Conservation (phyloP, 2,888 invertebrate species). For the Apantesis nais region DNA sequence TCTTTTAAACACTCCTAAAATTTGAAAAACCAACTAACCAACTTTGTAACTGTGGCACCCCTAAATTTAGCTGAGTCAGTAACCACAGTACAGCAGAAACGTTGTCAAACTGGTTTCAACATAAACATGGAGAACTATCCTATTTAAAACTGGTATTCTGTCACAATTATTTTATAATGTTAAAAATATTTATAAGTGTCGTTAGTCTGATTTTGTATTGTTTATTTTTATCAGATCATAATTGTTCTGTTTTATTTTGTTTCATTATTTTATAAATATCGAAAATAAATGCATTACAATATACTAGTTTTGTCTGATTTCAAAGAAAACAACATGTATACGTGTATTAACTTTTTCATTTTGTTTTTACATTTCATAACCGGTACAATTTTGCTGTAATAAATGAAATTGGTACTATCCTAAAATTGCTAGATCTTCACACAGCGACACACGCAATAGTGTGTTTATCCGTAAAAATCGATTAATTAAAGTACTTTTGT, state of each 20-base stretch:
- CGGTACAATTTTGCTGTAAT: constrained; percentile 15
- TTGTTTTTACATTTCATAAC: constrained; percentile 30
- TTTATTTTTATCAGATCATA: too few species aligned
- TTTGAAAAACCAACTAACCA: background rate
- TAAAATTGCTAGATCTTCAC: background rate
- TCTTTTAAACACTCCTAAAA: too few species aligned
- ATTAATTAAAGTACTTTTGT: background rate
- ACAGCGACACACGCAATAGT: too few species aligned
- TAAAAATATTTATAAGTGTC: too few species aligned
- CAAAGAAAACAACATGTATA: constrained; percentile 28
- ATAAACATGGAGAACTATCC: background rate
- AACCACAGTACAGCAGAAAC: background rate
- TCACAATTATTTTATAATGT: too few species aligned
- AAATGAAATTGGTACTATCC: background rate
- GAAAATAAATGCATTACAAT: background rate
- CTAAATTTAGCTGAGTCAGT: background rate
- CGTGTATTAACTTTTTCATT: background rate
- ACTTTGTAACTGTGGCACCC: background rate
- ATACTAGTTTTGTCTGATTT: background rate
- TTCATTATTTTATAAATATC: background rate
- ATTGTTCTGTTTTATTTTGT: too few species aligned
- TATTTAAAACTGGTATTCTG: background rate
- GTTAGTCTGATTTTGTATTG: too few species aligned
- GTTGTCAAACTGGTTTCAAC: background rate
- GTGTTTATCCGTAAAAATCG: too few species aligned